A percentile compares a stretch with the other conserved stretches of the same genome.
Evolutionary conservation across 2,888 invertebrate species (phyloP).

Genomic region (Pilophorus perplexus): DNA sequence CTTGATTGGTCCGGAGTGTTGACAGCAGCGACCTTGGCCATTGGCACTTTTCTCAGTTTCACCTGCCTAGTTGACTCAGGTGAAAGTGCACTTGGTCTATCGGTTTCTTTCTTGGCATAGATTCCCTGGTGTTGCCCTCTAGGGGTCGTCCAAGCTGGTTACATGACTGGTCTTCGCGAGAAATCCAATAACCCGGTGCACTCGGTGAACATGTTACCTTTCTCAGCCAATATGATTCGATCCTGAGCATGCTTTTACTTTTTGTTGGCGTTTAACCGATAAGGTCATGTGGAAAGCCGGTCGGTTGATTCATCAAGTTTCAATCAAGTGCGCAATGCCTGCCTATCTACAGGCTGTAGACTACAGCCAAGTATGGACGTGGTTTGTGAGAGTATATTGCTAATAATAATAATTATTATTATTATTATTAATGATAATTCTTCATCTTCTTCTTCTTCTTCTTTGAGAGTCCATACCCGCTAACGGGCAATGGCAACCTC

Average conservation of each 20-base stretch:
- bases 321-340: too few species aligned
- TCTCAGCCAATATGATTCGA: background rate
- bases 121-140: conserved; percentile 5
- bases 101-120: conserved; percentile 18
- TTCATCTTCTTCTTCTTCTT: too few species aligned
- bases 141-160: conserved; percentile 6
- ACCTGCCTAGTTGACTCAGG: conserved; percentile 13
- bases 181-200: conserved; percentile 9
- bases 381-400: too few species aligned
- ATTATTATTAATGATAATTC: too few species aligned
- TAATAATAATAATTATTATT: too few species aligned
- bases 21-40: too few species aligned
- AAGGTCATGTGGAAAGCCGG: conserved; percentile 6
- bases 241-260: conserved; percentile 4
- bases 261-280: background rate
- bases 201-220: conserved; percentile 7
- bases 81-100: conserved; percentile 1
- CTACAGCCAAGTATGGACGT: too few species aligned
- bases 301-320: background rate
- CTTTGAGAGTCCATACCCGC: too few species aligned
- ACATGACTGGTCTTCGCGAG: conserved; percentile 6
- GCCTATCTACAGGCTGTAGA: too few species aligned
- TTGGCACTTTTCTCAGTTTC: background rate
- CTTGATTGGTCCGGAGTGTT: too few species aligned
- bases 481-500: too few species aligned